These are phyloP conservation scores for Cecropterus lyciades DNA, from an alignment of 1,140 invertebrate species.

Conservation along the genomic window DNA sequence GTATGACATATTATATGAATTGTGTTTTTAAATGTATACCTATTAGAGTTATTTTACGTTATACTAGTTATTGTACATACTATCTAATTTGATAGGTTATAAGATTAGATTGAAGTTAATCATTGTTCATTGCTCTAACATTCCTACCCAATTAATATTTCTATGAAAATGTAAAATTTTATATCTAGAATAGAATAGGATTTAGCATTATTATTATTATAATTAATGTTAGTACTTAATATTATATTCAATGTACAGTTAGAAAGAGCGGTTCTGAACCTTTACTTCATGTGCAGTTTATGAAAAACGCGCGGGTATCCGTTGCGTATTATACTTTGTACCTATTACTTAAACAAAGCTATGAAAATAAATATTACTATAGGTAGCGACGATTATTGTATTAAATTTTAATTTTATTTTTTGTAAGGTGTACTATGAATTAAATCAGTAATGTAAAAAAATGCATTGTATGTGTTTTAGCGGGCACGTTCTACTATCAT, in stretches of 20 bases:
- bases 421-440: background rate
- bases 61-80: conserved; percentile 35
- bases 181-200: background rate
- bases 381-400: too few species aligned
- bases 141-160: conserved; percentile 42
- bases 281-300: background rate
- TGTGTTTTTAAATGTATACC: conserved; percentile 12
- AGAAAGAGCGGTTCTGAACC: background rate
- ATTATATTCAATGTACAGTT: conserved; percentile 2
- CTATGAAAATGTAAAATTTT: conserved; percentile 12
- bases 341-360: background rate
- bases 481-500: conserved; percentile 6
- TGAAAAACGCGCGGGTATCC: background rate
- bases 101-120: conserved; percentile 80
- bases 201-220: background rate
- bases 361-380: background rate
- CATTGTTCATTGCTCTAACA: conserved; percentile 62
- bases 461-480: too few species aligned
- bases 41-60: conserved; percentile 4
- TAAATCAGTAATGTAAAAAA: too few species aligned
- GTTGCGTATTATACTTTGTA: background rate
- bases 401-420: too few species aligned
- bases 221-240: background rate
- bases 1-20: conserved; percentile 25
- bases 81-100: conserved; percentile 32